Percentiles rank a stretch among this genome's conserved stretches.
Conservation (phyloP, 2,888 invertebrate species). For the Augiades crinisus region DNA sequence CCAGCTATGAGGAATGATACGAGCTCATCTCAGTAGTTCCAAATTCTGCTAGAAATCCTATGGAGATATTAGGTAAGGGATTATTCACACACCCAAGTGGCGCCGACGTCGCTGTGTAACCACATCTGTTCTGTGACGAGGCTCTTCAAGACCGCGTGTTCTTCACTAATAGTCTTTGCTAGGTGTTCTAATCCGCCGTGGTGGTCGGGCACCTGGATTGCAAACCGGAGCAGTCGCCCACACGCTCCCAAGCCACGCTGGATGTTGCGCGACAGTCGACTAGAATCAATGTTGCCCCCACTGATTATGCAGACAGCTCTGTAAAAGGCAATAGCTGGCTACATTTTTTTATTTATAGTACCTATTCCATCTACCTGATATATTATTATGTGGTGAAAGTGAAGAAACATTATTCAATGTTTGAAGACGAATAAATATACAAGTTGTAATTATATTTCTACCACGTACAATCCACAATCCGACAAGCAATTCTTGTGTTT, state of each 20-base stretch:
- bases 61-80: no score
- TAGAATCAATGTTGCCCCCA: constrained; percentile 91
- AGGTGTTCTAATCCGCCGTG: constrained; percentile 88
- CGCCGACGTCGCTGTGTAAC: constrained; percentile 63
- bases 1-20: no score
- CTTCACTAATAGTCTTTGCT: constrained; percentile 55
- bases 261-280: constrained; percentile 87
- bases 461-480: no score
- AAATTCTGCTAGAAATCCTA: no score
- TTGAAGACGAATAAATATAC: no score
- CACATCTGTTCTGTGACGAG: constrained; percentile 71
- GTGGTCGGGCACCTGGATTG: constrained; percentile 86
- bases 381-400: no score
- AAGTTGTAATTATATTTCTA: no score
- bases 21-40: no score
- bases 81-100: constrained; percentile 69
- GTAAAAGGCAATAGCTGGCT: background rate
- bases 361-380: no score
- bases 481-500: no score
- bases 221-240: constrained; percentile 85
- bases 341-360: background rate
- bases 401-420: no score
- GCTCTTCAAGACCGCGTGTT: constrained; percentile 64
- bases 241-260: constrained; percentile 90
- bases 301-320: constrained; percentile 86